Percentiles rank a stretch among this genome's conserved stretches.
These are phyloP conservation scores for Malacosoma neustria DNA, from an alignment of 2,888 invertebrate genomes.

Conservation along the genomic window DNA sequence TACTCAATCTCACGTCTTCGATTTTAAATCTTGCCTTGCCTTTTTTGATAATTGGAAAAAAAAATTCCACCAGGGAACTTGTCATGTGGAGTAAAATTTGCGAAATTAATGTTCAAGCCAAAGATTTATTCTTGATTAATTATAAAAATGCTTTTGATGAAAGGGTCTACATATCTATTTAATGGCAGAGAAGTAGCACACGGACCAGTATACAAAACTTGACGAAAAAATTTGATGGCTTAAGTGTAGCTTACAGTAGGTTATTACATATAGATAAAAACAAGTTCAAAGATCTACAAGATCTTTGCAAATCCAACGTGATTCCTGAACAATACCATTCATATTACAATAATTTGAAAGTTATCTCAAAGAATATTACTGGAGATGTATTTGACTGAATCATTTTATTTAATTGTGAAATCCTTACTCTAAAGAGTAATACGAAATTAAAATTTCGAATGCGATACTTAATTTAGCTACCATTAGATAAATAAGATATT, in stretches of 20 bases:
- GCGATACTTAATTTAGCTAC: too few species aligned
- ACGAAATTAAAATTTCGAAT: too few species aligned
- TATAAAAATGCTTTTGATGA: slow-evolving; percentile 3
- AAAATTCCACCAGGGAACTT: slow-evolving; percentile 2
- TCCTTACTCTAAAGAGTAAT: neutral
- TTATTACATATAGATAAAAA: slow-evolving; percentile 7
- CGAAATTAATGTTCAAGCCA: too few species aligned
- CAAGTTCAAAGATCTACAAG: slow-evolving; percentile 7
- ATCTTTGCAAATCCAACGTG: slow-evolving; percentile 7
- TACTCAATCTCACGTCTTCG: too few species aligned
- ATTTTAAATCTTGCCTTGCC: neutral
- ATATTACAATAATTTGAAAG: slow-evolving; percentile 3
- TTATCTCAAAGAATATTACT: slow-evolving; percentile 1
- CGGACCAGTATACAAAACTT: too few species aligned
- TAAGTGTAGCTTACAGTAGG: slow-evolving; percentile 1
- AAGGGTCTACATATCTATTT: slow-evolving; percentile 1
- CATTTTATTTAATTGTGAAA: neutral
- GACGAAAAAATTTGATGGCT: too few species aligned
- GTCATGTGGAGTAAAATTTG: too few species aligned
- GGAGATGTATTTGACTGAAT: slow-evolving; percentile 1
- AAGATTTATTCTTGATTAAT: neutral
- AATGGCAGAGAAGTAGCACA: neutral
- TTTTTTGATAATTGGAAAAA: slow-evolving; percentile 2
- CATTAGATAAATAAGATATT: too few species aligned
- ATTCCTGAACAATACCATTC: slow-evolving; percentile 6